Conservation (phyloP, 2,888 invertebrate species). For the Doris montereyensis region DNA sequence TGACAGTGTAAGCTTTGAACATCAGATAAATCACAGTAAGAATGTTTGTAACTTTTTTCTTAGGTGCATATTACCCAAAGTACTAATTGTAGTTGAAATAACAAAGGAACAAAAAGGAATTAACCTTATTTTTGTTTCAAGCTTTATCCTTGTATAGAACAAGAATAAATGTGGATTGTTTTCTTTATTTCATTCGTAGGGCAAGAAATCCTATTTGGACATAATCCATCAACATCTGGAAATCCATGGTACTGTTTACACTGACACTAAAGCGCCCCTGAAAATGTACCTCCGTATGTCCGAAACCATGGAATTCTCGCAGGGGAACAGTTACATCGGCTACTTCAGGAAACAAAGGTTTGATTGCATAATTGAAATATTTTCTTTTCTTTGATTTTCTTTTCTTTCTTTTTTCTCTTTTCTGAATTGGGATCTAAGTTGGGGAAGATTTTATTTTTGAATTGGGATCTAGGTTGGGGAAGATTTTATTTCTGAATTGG, state of each 20-base stretch:
- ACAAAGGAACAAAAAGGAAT: too few species aligned
- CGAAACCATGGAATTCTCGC: constrained; percentile 73
- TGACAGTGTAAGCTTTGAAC: too few species aligned
- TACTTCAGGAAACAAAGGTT: constrained; percentile 69
- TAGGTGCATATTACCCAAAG: too few species aligned
- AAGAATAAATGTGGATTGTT: neutral
- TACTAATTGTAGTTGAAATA: too few species aligned
- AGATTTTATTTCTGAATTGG: too few species aligned
- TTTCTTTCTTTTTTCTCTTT: too few species aligned
- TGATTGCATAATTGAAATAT: neutral
- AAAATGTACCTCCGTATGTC: constrained; percentile 65
- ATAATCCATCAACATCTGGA: constrained; percentile 61
- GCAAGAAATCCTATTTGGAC: constrained; percentile 63
- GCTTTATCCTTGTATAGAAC: neutral
- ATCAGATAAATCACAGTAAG: too few species aligned
- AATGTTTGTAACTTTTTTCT: too few species aligned
- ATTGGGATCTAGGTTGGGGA: too few species aligned
- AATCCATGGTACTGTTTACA: constrained; percentile 73
- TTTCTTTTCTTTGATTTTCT: too few species aligned
- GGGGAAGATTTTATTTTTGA: too few species aligned
- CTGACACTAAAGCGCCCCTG: constrained; percentile 46
- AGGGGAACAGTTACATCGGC: constrained; percentile 66
- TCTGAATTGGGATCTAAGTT: too few species aligned
- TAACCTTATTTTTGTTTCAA: neutral
- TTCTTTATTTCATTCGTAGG: constrained; percentile 49